Conservation (phyloP, 1,140 invertebrate genomes). For the Drosophila mauritiana region DNA sequence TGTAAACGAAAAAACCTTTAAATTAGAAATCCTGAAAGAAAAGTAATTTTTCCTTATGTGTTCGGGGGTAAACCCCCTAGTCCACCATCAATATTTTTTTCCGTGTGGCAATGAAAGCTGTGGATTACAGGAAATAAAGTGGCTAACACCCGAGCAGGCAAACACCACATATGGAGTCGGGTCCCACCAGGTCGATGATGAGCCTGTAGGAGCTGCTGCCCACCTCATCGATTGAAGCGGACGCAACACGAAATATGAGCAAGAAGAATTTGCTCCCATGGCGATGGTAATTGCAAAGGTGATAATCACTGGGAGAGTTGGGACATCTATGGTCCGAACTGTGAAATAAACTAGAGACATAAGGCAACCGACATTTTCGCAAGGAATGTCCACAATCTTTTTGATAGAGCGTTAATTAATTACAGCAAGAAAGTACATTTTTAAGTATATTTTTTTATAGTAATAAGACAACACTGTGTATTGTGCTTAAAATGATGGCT, state of each 20-base stretch:
- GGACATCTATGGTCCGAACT: background rate
- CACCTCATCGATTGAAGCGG: conserved; percentile 33
- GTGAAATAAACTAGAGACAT: conserved; percentile 2
- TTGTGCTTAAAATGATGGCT: too few species aligned
- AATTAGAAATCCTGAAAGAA: too few species aligned
- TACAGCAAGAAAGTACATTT: background rate
- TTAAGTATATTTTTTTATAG: background rate
- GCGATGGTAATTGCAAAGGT: conserved; percentile 11
- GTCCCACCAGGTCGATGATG: conserved; percentile 28
- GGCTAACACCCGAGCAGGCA: conserved; percentile 37
- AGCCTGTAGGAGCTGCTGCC: conserved; percentile 19
- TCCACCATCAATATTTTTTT: background rate
- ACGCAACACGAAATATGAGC: conserved; percentile 34
- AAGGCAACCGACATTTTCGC: background rate
- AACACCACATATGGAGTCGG: conserved; percentile 28
- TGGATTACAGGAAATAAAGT: conserved; percentile 40
- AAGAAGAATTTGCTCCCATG: conserved; percentile 10
- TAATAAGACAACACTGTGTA: too few species aligned
- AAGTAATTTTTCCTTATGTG: too few species aligned
- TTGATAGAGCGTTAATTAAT: background rate
- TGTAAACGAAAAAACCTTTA: too few species aligned
- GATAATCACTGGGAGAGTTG: conserved; percentile 14
- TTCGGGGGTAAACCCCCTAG: too few species aligned
- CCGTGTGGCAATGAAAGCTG: conserved; percentile 5
- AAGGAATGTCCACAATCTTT: background rate